phyloP scores from a whole-genome alignment of 2,113 vertebrate genomes.

The Plecturocebus donacophilus region DNA sequence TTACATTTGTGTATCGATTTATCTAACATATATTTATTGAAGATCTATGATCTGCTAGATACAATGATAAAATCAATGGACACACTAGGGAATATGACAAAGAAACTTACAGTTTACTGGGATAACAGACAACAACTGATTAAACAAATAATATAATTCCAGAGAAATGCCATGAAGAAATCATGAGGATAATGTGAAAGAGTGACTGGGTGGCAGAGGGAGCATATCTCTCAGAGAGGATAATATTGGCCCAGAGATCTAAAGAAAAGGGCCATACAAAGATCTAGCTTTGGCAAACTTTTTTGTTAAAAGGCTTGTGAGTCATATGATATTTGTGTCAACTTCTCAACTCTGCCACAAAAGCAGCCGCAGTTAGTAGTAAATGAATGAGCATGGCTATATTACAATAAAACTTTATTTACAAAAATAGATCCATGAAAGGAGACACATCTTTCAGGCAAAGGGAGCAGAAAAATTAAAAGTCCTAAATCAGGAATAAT shows the following conservation, averaged over 20 bases:
- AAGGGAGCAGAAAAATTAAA: not conserved
- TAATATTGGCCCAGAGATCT: not conserved
- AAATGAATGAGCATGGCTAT: not conserved
- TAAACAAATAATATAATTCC: not conserved
- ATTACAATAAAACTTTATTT: constrained; percentile 36
- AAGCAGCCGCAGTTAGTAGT: not conserved
- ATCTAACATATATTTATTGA: not conserved
- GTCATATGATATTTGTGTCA: not conserved
- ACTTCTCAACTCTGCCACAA: not conserved
- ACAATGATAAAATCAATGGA: not conserved
- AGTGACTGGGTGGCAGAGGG: not conserved
- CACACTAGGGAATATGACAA: not conserved
- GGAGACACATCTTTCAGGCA: not conserved
- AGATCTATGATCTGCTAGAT: not conserved
- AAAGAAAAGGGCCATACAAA: not conserved
- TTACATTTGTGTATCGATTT: not conserved
- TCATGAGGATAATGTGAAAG: not conserved
- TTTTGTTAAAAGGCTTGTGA: not conserved
- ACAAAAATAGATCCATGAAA: constrained; percentile 37
- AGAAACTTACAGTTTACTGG: not conserved
- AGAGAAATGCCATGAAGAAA: not conserved
- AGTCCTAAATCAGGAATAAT: not conserved
- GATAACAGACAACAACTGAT: not conserved
- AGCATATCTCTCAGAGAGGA: not conserved
- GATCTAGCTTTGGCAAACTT: not conserved